phyloP scores from a whole-genome alignment of 2,888 invertebrate genomes.

The Steinernema scapterisci region DNA sequence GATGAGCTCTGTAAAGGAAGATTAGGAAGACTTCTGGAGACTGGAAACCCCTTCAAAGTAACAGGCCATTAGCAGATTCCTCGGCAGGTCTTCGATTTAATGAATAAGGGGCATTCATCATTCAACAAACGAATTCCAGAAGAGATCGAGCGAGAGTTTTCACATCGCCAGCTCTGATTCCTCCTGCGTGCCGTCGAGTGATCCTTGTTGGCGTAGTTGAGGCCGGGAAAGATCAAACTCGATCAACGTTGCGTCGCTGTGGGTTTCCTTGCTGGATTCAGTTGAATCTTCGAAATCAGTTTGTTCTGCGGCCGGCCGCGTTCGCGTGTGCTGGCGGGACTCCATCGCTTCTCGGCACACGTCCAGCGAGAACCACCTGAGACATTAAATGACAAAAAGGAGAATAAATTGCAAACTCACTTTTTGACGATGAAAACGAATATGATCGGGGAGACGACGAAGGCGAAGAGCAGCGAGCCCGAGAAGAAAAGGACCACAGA shows the following conservation, averaged over 20 bases:
- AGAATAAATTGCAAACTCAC: not conserved
- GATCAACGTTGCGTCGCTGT: not conserved
- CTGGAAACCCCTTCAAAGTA: too few relatives aligned
- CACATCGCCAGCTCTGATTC: too few relatives aligned
- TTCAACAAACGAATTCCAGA: too few relatives aligned
- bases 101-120: too few relatives aligned
- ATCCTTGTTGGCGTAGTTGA: not conserved
- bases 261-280: constrained; percentile 3
- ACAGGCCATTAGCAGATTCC: too few relatives aligned
- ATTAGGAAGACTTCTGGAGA: too few relatives aligned
- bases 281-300: constrained; percentile 1
- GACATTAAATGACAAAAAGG: not conserved
- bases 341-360: not conserved
- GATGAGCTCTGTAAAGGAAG: too few relatives aligned
- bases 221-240: not conserved
- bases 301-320: not conserved
- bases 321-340: not conserved
- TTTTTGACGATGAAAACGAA: constrained; percentile 6
- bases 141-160: too few relatives aligned
- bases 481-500: not conserved
- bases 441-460: constrained; percentile 1
- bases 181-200: constrained; percentile 1
- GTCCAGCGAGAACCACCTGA: not conserved
- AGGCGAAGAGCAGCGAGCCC: not conserved
- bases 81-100: too few relatives aligned